Evolutionary conservation across 2,113 vertebrate species (phyloP).

Genomic region (Seriola aureovittata): DNA sequence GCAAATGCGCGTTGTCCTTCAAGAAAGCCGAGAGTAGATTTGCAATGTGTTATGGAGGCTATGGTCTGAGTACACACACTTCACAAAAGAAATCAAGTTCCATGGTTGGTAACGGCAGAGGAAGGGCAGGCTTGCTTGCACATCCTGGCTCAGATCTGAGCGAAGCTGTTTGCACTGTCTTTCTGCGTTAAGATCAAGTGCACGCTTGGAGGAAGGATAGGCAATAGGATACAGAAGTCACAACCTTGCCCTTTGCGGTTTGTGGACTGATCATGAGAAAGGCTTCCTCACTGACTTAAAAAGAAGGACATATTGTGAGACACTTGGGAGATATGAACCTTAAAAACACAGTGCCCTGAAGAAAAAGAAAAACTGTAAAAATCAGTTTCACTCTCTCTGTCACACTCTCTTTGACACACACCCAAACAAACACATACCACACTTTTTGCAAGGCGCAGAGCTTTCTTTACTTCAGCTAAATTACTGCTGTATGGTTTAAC

Average conservation of each 20-base stretch:
- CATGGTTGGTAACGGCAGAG: slow-evolving; percentile 37
- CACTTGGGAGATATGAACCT: slow-evolving; percentile 52
- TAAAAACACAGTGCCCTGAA: slow-evolving; percentile 50
- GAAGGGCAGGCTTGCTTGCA: slow-evolving; percentile 56
- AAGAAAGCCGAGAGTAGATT: slow-evolving; percentile 55
- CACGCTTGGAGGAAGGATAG: slow-evolving; percentile 71
- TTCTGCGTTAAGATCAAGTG: slow-evolving; percentile 75
- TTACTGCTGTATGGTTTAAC: not conserved
- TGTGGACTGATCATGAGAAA: slow-evolving; percentile 77
- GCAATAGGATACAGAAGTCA: slow-evolving; percentile 61
- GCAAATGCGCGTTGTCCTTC: slow-evolving; percentile 74
- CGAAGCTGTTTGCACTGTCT: slow-evolving; percentile 68
- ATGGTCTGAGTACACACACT: slow-evolving; percentile 25
- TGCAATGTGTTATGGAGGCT: slow-evolving; percentile 65
- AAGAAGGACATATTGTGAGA: slow-evolving; percentile 61
- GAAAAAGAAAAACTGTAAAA: slow-evolving; percentile 23
- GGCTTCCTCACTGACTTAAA: slow-evolving; percentile 57
- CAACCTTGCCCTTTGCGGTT: slow-evolving; percentile 79
- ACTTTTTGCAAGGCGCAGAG: not conserved
- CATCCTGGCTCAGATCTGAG: slow-evolving; percentile 62
- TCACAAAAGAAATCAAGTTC: slow-evolving; percentile 33
- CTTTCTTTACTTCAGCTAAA: not conserved
- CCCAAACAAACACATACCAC: not conserved
- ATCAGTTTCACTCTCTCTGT: slow-evolving; percentile 43
- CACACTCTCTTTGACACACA: slow-evolving; percentile 46